A percentile compares a stretch with the other conserved stretches of the same genome.
phyloP scores from a whole-genome alignment of 2,888 invertebrate species.

The Cerceris rybyensis region DNA sequence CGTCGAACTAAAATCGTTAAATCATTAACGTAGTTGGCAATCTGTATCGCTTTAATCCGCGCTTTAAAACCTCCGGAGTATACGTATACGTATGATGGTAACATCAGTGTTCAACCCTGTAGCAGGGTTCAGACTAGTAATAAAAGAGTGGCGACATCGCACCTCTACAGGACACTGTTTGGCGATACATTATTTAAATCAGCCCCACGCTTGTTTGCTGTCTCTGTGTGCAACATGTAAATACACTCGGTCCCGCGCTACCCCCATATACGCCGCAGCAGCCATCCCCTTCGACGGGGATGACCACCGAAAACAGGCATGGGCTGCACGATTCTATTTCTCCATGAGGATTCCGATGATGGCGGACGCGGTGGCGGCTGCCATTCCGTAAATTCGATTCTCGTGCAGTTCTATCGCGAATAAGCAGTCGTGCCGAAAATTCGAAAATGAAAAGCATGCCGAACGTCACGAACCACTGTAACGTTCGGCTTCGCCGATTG shows the following conservation, averaged over 20 bases:
- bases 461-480: not conserved
- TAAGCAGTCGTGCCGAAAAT: conserved; percentile 31
- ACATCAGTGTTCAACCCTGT: not conserved
- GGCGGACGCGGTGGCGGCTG: conserved; percentile 29
- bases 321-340: conserved; percentile 21
- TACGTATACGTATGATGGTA: not conserved
- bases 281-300: conserved; percentile 24
- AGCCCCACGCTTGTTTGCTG: conserved; percentile 72
- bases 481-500: conserved; percentile 37
- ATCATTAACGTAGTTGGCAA: not conserved
- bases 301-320: conserved; percentile 47
- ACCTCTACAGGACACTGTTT: conserved; percentile 66
- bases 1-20: not conserved
- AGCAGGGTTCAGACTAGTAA: conserved; percentile 24
- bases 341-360: conserved; percentile 39
- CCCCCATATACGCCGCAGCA: conserved; percentile 18
- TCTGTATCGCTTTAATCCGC: not conserved
- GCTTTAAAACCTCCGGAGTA: not conserved
- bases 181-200: conserved; percentile 76
- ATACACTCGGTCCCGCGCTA: conserved; percentile 59
- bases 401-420: conserved; percentile 30
- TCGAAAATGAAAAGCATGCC: conserved; percentile 11
- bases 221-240: conserved; percentile 72
- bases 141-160: conserved; percentile 61
- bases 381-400: conserved; percentile 59